Evolutionary conservation across 2,797 vertebrate species (phyloP).

Genomic region (Pangasius macronema): DNA sequence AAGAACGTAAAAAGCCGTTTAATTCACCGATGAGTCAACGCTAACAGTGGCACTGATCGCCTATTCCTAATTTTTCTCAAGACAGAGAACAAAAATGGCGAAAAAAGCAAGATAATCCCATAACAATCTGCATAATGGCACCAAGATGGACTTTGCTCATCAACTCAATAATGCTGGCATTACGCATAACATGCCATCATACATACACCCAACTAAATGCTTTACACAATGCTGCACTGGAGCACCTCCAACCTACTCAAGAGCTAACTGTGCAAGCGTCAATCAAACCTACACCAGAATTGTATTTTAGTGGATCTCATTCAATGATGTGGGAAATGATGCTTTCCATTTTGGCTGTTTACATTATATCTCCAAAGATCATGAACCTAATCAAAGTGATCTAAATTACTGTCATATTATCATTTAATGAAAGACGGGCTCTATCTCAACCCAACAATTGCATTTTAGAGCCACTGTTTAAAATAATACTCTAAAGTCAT

Average conservation of each 20-base stretch:
- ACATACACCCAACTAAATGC: conserved; percentile 26
- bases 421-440: not conserved
- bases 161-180: conserved; percentile 63
- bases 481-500: not conserved
- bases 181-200: conserved; percentile 40
- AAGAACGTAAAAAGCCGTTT: not conserved
- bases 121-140: conserved; percentile 68
- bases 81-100: conserved; percentile 37
- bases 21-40: not conserved
- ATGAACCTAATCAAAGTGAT: not conserved
- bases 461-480: not conserved
- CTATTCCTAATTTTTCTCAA: conserved; percentile 32
- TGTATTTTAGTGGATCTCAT: too few relatives aligned
- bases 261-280: conserved; percentile 15
- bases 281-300: conserved; percentile 22
- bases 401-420: not conserved
- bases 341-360: not conserved
- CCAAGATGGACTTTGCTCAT: conserved; percentile 61
- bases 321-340: not conserved
- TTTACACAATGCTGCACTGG: conserved; percentile 38
- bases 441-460: not conserved
- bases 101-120: conserved; percentile 56
- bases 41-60: not conserved
- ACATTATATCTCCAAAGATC: not conserved
- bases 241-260: conserved; percentile 25